These are phyloP conservation scores for Cepaea nemoralis DNA, from an alignment of 1,140 invertebrate genomes.

Conservation along the genomic window DNA sequence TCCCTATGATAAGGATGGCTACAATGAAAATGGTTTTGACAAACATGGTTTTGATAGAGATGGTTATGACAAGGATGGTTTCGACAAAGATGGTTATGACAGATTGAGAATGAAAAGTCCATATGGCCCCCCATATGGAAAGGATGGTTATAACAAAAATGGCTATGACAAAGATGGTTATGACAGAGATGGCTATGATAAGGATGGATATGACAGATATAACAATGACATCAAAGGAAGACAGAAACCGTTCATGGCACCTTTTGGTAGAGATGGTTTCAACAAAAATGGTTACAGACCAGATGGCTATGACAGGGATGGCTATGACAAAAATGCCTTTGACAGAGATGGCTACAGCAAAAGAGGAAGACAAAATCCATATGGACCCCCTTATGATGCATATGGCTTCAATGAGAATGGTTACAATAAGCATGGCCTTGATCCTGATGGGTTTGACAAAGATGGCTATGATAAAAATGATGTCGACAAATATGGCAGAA, in stretches of 20 bases:
- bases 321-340: conserved; percentile 11
- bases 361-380: neutral
- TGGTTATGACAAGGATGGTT: neutral
- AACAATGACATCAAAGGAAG: neutral
- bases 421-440: conserved; percentile 4
- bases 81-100: conserved; percentile 5
- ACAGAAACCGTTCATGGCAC: neutral
- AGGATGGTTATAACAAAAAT: neutral
- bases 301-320: conserved; percentile 4
- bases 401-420: conserved; percentile 8
- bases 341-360: conserved; percentile 7
- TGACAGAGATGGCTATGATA: conserved; percentile 7
- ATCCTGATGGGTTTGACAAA: neutral
- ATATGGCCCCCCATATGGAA: conserved; percentile 1
- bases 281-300: neutral
- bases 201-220: conserved; percentile 1
- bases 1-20: neutral
- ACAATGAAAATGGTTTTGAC: conserved; percentile 1
- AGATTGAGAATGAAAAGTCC: neutral
- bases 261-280: neutral
- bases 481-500: neutral
- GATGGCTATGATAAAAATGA: conserved; percentile 2
- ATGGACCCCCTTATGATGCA: neutral
- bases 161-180: neutral
- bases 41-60: conserved; percentile 7